Percentiles rank a stretch among this genome's conserved stretches.
Conservation (phyloP, 2,113 vertebrate genomes). For the Anolis carolinensis region DNA sequence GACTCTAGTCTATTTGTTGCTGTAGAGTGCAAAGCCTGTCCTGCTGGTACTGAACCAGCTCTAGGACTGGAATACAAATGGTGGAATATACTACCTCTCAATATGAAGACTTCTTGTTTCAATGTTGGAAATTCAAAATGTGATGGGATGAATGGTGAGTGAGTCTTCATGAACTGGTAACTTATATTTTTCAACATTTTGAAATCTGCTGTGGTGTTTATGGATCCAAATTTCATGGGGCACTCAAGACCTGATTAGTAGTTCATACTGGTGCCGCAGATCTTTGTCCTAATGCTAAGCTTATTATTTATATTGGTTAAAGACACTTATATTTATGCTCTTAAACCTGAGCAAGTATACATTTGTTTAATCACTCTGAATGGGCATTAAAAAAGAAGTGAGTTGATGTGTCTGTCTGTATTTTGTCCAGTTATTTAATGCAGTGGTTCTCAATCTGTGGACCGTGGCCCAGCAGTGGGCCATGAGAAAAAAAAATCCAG, state of each 20-base stretch:
- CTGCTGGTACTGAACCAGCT: constrained; percentile 91
- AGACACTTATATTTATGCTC: not conserved
- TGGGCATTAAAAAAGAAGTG: too few species aligned
- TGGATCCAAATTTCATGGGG: not conserved
- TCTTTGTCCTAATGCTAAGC: not conserved
- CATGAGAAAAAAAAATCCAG: too few species aligned
- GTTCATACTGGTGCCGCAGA: not conserved
- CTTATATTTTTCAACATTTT: not conserved
- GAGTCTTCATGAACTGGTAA: not conserved
- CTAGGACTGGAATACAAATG: constrained; percentile 95
- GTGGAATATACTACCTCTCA: constrained; percentile 93
- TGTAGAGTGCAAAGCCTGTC: constrained; percentile 87
- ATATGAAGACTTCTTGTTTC: constrained; percentile 98
- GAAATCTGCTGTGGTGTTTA: not conserved
- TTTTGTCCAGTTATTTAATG: not conserved
- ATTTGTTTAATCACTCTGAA: too few species aligned
- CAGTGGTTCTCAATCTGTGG: too few species aligned
- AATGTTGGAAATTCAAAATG: constrained; percentile 97
- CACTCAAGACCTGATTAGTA: too few species aligned
- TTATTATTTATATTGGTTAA: not conserved
- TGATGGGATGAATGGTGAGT: constrained; percentile 93
- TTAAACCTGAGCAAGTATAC: not conserved
- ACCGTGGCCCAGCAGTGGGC: too few species aligned
- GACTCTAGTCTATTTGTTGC: not conserved
- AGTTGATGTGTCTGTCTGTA: constrained; percentile 2